A percentile compares a stretch with the other conserved stretches of the same genome.
Conservation (phyloP, 1,140 invertebrate species). For the Nebria ingens region DNA sequence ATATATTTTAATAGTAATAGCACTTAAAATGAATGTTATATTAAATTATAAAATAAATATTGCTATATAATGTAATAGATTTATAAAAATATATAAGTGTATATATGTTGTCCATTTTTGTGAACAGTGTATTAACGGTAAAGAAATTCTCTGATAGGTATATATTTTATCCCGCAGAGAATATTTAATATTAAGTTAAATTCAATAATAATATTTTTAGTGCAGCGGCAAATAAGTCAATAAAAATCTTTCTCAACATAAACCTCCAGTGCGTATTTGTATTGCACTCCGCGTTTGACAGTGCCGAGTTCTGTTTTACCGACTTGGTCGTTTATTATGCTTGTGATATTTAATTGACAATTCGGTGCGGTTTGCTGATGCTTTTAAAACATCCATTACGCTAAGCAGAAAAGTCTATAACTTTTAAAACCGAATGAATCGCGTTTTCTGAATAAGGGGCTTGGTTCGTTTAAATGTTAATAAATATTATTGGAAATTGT, state of each 20-base stretch:
- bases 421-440: background rate
- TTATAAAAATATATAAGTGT: too few relatives aligned
- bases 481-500: constrained; percentile 5
- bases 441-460: background rate
- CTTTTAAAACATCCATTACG: background rate
- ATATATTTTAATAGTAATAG: too few relatives aligned
- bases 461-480: background rate
- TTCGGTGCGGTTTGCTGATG: background rate
- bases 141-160: too few relatives aligned
- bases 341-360: constrained; percentile 8
- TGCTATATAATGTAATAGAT: too few relatives aligned
- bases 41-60: too few relatives aligned
- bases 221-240: background rate
- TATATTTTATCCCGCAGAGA: background rate
- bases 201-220: background rate
- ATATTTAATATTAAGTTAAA: constrained; percentile 9
- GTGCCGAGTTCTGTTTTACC: background rate
- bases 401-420: background rate
- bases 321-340: too few relatives aligned
- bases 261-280: background rate
- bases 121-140: too few relatives aligned
- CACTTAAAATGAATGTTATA: too few relatives aligned
- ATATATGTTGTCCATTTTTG: too few relatives aligned
- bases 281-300: background rate
- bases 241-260: constrained; percentile 4